Evolutionary conservation across 2,113 vertebrate genomes (phyloP).

Genomic region (Tragelaphus imberbis): DNA sequence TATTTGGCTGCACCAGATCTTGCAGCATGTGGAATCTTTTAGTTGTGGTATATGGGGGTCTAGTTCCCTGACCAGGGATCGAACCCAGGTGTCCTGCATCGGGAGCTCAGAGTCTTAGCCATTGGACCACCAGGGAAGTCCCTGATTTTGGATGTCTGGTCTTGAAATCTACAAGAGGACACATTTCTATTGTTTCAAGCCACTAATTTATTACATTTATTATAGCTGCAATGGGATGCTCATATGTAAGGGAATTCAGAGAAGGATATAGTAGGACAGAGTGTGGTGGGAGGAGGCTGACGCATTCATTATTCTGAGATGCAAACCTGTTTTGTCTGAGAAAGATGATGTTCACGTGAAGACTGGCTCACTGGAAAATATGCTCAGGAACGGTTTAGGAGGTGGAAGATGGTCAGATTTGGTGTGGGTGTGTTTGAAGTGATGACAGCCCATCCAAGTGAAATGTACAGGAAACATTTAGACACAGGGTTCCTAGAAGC

Average conservation of each 20-base stretch:
- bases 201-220: neutral
- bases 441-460: neutral
- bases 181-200: neutral
- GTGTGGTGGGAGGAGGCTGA: neutral
- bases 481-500: neutral
- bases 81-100: neutral
- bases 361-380: neutral
- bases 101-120: neutral
- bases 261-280: accelerated
- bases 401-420: neutral
- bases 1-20: neutral
- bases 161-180: neutral
- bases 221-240: neutral
- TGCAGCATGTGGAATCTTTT: neutral
- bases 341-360: neutral
- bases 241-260: neutral
- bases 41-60: neutral
- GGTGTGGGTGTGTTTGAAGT: neutral
- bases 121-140: neutral
- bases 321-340: neutral
- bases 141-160: neutral
- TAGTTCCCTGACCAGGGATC: neutral
- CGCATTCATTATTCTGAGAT: too few species aligned
- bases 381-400: neutral
- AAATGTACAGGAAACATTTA: neutral